Evolutionary conservation across 2,888 invertebrate genomes (phyloP).

Genomic region (Calliopum simillimum): DNA sequence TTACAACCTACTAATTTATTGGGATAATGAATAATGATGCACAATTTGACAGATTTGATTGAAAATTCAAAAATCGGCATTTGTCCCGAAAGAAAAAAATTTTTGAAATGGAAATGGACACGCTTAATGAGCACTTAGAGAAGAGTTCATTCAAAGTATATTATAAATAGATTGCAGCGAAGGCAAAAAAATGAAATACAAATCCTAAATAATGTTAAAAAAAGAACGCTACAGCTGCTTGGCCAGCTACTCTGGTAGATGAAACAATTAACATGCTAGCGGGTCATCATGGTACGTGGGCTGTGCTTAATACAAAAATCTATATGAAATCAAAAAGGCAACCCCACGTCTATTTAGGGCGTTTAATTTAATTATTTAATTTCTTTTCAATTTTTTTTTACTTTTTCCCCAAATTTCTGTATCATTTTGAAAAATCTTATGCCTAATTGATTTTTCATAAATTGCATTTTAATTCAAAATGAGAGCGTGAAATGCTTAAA

Average conservation of each 20-base stretch:
- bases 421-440: constrained; percentile 5
- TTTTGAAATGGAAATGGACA: not conserved
- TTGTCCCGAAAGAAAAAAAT: too few species aligned
- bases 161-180: not conserved
- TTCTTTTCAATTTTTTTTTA: not conserved
- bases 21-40: constrained; percentile 25
- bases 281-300: not conserved
- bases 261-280: constrained; percentile 19
- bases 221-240: not conserved
- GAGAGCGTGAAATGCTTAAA: constrained; percentile 9
- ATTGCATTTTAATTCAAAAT: constrained; percentile 26
- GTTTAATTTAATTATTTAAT: constrained; percentile 11
- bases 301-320: not conserved
- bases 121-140: not conserved
- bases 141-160: too few species aligned
- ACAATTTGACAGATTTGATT: constrained; percentile 14
- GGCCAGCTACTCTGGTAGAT: constrained; percentile 20
- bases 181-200: not conserved
- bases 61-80: constrained; percentile 5
- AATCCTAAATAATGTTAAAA: not conserved
- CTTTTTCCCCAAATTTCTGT: not conserved
- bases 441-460: constrained; percentile 27
- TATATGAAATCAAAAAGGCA: not conserved
- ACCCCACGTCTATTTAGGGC: not conserved
- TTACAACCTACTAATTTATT: constrained; percentile 7